Evolutionary conservation across 1,140 invertebrate species (phyloP), one percentile per base, ranked within the genome.

Genomic region (Drosophila arawakana): DNA sequence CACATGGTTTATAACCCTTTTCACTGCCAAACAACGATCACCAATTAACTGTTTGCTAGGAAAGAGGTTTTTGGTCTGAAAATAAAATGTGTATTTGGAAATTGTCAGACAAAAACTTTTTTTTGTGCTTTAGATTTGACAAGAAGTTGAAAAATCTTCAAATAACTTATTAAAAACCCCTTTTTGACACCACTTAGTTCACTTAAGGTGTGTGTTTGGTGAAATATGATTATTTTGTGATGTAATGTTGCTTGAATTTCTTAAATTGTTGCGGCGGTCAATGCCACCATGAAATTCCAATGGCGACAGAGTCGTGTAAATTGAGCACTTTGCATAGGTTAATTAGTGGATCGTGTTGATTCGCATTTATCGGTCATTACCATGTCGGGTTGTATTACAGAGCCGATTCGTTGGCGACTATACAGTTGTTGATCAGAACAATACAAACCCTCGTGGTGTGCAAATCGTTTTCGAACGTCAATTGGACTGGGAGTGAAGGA

Each of bases 321-420:
- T 8, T 35, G 30, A 37, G 2, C 43, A 15, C n/a, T 75, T 71
- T 65, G 60, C 82, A 63, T 55, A 69, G 83, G 83, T 88, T 73
- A 83, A 88, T 74, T 35, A 7, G 43, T 21, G 25, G 35, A 37
- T 39, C 54, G 52, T 72, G 44, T 13, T 50, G 82, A 25, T 57
- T 86, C 58, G 73, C 61, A 82, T 86, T 88, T 83, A 66, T 13
- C 73, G 82, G 82, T 86, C 83, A 82, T 86, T 86, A 86, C 47
- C 82, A 82, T 25, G 6, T 10, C 15, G 21, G 1, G 39, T 30
- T 15, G 21, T n/a, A 7, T 8, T 4, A 37, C 7, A 18, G 11
- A 25, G 25, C 13, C 7, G 21, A 4, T 30, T 39, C 8, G n/a
- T 37, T 39, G 54, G 15, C 2, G 13, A 59, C 46, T 50, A 8